phyloP scores from a whole-genome alignment of 64 coral and sea anemone genomes.

The Stichodactyla mertensii region DNA sequence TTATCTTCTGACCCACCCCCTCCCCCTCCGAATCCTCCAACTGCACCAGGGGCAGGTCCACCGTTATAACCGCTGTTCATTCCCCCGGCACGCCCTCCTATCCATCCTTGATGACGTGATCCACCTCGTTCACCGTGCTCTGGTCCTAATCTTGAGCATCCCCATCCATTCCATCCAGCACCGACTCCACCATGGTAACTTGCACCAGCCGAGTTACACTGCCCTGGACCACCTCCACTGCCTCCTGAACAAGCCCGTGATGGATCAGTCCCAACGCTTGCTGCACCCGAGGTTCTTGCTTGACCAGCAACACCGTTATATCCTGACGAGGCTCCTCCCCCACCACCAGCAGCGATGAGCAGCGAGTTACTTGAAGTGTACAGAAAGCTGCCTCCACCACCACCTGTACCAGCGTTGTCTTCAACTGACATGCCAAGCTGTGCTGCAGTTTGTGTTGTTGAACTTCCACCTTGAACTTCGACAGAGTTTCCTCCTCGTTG shows the following conservation, averaged over 20 bases:
- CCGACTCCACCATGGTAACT: neutral
- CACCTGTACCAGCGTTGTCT: too few relatives aligned
- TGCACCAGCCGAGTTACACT: constrained; percentile 24
- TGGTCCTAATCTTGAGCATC: neutral
- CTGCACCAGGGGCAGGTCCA: neutral
- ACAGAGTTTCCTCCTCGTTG: neutral
- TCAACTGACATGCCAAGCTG: neutral
- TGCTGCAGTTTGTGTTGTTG: constrained; percentile 32
- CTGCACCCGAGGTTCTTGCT: too few relatives aligned
- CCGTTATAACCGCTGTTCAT: neutral
- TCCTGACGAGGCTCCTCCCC: constrained; percentile 15
- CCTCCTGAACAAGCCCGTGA: neutral
- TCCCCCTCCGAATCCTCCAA: too few relatives aligned
- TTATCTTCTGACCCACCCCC: neutral
- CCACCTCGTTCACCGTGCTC: constrained; percentile 22
- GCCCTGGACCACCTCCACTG: neutral
- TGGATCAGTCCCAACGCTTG: constrained; percentile 22
- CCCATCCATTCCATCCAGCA: constrained; percentile 23
- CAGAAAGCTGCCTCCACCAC: neutral
- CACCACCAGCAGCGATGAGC: neutral
- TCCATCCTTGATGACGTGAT: constrained; percentile 7
- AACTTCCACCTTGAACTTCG: neutral
- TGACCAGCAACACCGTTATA: constrained; percentile 9
- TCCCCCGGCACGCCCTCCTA: constrained; percentile 9
- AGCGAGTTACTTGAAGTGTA: neutral